These are phyloP conservation scores for Montipora efflorescens DNA, from an alignment of 64 coral and sea anemone genomes.

Conservation along the genomic window DNA sequence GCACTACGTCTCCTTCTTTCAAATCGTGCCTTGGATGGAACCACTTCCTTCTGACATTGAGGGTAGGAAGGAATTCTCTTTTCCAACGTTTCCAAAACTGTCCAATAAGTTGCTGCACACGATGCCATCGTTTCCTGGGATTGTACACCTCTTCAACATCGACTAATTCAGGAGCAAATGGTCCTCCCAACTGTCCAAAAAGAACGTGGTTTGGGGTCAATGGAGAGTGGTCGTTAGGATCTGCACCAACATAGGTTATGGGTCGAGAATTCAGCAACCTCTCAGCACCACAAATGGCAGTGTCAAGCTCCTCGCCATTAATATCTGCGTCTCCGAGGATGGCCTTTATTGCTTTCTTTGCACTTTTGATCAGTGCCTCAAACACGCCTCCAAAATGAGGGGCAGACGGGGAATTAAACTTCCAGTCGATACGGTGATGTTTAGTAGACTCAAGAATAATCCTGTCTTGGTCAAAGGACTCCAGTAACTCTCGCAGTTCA, in stretches of 20 bases:
- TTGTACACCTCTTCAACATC: constrained; percentile 17
- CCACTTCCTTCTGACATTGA: constrained; percentile 50
- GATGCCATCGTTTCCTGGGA: constrained; percentile 60
- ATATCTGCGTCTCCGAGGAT: constrained; percentile 41
- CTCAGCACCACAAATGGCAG: constrained; percentile 44
- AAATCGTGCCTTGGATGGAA: constrained; percentile 29
- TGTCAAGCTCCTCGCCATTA: constrained; percentile 52
- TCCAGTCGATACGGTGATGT: constrained; percentile 6
- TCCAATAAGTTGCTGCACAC: constrained; percentile 49
- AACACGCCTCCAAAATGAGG: constrained; percentile 1
- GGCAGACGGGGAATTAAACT: constrained; percentile 28
- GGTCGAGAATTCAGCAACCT: constrained; percentile 51
- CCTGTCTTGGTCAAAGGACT: constrained; percentile 20
- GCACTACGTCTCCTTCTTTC: constrained; percentile 34
- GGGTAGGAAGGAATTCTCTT: constrained; percentile 47
- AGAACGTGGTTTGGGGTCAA: constrained; percentile 57
- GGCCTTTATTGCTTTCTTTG: constrained; percentile 51
- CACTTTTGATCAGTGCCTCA: constrained; percentile 58
- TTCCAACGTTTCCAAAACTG: constrained; percentile 60
- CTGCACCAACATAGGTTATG: constrained; percentile 39
- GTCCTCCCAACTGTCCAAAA: constrained; percentile 48
- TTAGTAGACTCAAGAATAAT: not conserved
- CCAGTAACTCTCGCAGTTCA: constrained; percentile 19
- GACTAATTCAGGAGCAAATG: constrained; percentile 37
- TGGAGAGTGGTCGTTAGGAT: constrained; percentile 41